Conservation (phyloP, 2,797 vertebrate species). For the Phoxinus dragarum region DNA sequence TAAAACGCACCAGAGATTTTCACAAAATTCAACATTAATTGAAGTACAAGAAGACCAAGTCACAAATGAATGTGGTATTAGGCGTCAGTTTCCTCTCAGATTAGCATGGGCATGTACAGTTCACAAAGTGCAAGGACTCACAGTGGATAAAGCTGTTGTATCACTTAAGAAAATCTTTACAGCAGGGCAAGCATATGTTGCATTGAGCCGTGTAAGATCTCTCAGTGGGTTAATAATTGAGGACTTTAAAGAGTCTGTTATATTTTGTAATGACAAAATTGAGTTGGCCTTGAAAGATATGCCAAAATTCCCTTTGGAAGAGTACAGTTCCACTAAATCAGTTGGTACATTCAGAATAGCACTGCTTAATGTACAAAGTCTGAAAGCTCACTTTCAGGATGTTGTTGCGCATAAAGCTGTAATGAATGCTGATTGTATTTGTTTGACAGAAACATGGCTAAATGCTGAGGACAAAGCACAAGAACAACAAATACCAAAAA, state of each 20-base stretch:
- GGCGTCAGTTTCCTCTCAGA: too few species aligned
- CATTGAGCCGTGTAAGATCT: constrained; percentile 14
- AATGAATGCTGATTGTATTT: constrained; percentile 11
- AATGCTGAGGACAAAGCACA: not conserved
- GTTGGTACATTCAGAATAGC: not conserved
- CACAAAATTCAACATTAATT: too few species aligned
- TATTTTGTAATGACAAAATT: constrained; percentile 25
- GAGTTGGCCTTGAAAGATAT: not conserved
- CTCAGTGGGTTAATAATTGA: constrained; percentile 16
- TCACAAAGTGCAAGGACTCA: constrained; percentile 17
- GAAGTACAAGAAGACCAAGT: too few species aligned
- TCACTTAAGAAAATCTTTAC: constrained; percentile 41
- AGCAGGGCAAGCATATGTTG: not conserved
- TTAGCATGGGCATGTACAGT: not conserved
- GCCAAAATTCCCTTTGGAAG: not conserved
- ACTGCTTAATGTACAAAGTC: constrained; percentile 8
- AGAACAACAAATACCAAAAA: not conserved
- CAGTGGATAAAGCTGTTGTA: constrained; percentile 29
- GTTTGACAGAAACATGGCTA: constrained; percentile 18
- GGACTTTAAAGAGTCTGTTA: not conserved
- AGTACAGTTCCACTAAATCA: not conserved
- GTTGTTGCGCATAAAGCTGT: not conserved
- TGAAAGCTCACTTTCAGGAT: not conserved
- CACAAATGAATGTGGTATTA: not conserved
- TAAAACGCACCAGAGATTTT: not conserved